Evolutionary conservation across 2,113 vertebrate genomes (phyloP).

Genomic region (Marmota monax): DNA sequence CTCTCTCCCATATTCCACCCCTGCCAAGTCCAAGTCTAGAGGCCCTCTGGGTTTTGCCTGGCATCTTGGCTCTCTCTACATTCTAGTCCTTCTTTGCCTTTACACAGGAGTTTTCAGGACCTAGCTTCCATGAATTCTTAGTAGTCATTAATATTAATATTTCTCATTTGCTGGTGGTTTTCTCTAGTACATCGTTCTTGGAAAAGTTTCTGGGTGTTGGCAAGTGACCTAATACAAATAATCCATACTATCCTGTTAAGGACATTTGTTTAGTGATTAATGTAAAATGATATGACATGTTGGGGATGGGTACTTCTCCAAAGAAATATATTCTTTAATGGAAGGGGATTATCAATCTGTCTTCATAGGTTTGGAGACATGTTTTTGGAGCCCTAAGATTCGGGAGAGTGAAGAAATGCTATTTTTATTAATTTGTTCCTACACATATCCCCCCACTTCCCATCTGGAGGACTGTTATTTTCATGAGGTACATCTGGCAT

Average conservation of each 20-base stretch:
- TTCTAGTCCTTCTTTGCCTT: neutral
- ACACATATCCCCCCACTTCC: neutral
- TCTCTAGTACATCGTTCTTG: neutral
- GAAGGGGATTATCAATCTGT: conserved; percentile 1
- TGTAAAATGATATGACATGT: neutral
- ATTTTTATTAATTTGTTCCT: conserved; percentile 59
- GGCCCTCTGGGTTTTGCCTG: neutral
- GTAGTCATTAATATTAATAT: neutral
- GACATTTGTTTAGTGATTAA: neutral
- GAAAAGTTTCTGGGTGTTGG: neutral
- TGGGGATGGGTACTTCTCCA: neutral
- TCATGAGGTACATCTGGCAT: conserved; percentile 14
- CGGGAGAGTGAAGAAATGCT: neutral
- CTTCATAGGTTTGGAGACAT: neutral
- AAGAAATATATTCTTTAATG: neutral
- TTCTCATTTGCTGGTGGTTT: neutral
- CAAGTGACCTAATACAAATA: neutral
- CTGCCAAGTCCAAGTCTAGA: neutral
- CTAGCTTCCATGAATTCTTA: neutral
- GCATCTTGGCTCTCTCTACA: neutral
- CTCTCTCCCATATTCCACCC: neutral
- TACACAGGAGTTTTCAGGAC: neutral
- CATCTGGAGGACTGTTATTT: conserved; percentile 54
- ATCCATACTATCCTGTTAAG: neutral
- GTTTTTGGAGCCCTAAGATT: neutral